phyloP scores from a whole-genome alignment of 2,888 invertebrate genomes.

The Drosophila nigritarsus region DNA sequence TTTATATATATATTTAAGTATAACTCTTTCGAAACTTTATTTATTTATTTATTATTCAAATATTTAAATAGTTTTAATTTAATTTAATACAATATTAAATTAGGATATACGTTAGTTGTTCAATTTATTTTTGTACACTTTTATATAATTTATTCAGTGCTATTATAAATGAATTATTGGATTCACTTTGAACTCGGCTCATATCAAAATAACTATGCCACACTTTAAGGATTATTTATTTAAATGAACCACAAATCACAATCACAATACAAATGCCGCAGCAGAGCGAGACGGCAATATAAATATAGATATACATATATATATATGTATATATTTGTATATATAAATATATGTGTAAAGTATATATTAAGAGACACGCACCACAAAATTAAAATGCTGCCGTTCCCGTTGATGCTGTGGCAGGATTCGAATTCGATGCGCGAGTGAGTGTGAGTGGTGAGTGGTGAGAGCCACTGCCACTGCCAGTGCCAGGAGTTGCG shows the following conservation, averaged over 20 bases:
- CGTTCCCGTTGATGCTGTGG: constrained; percentile 49
- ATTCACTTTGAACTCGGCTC: background rate
- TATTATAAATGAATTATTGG: background rate
- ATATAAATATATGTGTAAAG: constrained; percentile 7
- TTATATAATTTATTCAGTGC: background rate
- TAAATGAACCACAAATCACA: constrained; percentile 79
- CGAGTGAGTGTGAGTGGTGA: constrained; percentile 66
- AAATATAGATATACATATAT: background rate
- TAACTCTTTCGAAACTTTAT: fast-evolving
- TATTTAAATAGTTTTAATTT: background rate
- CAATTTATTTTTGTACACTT: background rate
- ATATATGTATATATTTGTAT: constrained; percentile 10
- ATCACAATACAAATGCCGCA: constrained; percentile 54
- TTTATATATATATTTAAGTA: background rate
- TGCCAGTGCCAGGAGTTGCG: constrained; percentile 33
- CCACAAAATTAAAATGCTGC: constrained; percentile 75
- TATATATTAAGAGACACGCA: constrained; percentile 63
- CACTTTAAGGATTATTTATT: constrained; percentile 75
- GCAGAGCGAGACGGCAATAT: constrained; percentile 20
- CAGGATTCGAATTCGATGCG: constrained; percentile 61
- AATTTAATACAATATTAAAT: background rate
- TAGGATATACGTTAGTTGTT: background rate
- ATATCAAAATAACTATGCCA: constrained; percentile 18
- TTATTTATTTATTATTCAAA: background rate
- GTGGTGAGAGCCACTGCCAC: background rate